Evolutionary conservation across 2,113 vertebrate genomes (phyloP).

Genomic region (Bos indicus): DNA sequence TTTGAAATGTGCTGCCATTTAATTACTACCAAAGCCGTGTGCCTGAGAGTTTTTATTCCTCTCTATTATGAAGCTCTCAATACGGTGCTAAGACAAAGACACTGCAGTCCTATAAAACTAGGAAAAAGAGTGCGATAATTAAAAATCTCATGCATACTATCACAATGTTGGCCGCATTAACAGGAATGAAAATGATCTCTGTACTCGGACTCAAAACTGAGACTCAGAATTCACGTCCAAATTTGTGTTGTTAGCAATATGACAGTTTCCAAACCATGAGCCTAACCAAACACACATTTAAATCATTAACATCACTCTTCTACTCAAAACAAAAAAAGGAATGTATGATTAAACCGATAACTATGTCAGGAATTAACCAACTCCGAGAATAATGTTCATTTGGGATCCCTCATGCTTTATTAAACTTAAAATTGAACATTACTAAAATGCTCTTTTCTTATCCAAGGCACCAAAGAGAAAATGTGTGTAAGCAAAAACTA

Average conservation of each 20-base stretch:
- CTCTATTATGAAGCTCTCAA: not conserved
- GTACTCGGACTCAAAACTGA: not conserved
- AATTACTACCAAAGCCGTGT: slow-evolving; percentile 56
- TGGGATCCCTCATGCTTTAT: not conserved
- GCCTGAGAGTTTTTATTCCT: slow-evolving; percentile 23
- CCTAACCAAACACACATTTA: slow-evolving; percentile 21
- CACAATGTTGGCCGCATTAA: not conserved
- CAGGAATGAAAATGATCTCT: slow-evolving; percentile 33
- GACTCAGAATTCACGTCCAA: not conserved
- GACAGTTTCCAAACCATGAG: slow-evolving; percentile 16
- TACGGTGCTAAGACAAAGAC: not conserved
- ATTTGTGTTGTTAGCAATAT: not conserved
- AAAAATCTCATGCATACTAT: not conserved
- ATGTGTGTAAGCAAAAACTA: not conserved
- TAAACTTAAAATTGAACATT: not conserved
- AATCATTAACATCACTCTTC: slow-evolving; percentile 42
- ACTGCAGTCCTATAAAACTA: not conserved
- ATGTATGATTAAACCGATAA: slow-evolving; percentile 48
- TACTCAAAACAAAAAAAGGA: slow-evolving; percentile 30
- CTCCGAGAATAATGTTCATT: not conserved
- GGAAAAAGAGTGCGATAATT: slow-evolving; percentile 23
- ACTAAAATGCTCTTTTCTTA: not conserved
- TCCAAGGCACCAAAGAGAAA: not conserved
- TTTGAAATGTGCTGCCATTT: slow-evolving; percentile 67
- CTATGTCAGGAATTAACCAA: slow-evolving; percentile 25